Percentiles rank a stretch among this genome's conserved stretches.
Conservation (phyloP, 2,797 vertebrate species). For the Xiphophorus birchmanni region DNA sequence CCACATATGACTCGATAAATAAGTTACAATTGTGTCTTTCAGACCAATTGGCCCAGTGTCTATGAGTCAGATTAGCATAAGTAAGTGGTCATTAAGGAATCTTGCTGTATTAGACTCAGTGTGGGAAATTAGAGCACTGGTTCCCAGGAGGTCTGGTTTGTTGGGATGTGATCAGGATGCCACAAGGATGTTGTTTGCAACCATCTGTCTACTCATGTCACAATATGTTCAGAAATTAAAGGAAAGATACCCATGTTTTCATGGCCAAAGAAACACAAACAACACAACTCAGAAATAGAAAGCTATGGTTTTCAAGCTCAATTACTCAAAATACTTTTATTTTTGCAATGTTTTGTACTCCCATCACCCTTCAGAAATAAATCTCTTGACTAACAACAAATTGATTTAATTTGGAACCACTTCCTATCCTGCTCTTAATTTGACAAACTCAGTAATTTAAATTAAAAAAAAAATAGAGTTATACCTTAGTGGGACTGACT, state of each 20-base stretch:
- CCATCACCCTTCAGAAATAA: not conserved
- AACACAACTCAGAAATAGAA: not conserved
- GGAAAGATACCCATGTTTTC: constrained; percentile 19
- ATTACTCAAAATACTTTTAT: not conserved
- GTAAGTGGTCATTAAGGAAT: constrained; percentile 42
- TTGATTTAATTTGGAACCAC: not conserved
- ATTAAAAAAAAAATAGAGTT: not conserved
- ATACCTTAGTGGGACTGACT: not conserved
- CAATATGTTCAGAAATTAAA: constrained; percentile 55
- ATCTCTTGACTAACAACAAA: not conserved
- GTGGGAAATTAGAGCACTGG: constrained; percentile 65
- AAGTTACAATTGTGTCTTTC: constrained; percentile 52
- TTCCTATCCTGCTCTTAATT: not conserved
- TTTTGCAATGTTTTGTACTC: not conserved
- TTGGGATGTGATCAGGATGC: constrained; percentile 66
- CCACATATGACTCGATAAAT: constrained; percentile 59
- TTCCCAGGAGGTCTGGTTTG: constrained; percentile 58
- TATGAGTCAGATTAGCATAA: constrained; percentile 58
- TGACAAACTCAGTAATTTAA: not conserved
- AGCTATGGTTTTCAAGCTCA: not conserved
- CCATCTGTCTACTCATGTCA: constrained; percentile 67
- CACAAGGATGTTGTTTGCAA: constrained; percentile 58
- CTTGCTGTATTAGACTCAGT: constrained; percentile 45
- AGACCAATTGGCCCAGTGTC: constrained; percentile 54
- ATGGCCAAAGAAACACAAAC: constrained; percentile 16